Percentiles rank a stretch among this genome's conserved stretches.
Evolutionary conservation across 2,888 invertebrate genomes (phyloP).

Genomic region (Epirrhoe tristata): DNA sequence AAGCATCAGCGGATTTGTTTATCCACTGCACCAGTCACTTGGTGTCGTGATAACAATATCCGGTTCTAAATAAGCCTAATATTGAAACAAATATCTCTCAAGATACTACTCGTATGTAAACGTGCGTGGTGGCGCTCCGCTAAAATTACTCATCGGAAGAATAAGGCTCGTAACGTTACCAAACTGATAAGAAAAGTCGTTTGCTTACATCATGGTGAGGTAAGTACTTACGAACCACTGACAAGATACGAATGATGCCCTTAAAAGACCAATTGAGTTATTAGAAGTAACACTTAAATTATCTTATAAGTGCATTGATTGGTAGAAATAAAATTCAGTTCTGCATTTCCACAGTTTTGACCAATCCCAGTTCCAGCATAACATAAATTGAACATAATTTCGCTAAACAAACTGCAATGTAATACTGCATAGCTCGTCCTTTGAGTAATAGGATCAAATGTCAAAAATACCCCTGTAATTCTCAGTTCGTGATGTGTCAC

Average conservation of each 20-base stretch:
- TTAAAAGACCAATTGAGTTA: not conserved
- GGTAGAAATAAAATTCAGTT: not conserved
- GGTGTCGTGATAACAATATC: slow-evolving; percentile 7
- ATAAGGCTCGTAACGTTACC: slow-evolving; percentile 38
- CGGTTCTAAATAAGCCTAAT: slow-evolving; percentile 6
- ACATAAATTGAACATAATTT: slow-evolving; percentile 1
- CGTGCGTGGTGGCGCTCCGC: slow-evolving; percentile 19
- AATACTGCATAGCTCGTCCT: slow-evolving; percentile 12
- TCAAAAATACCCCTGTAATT: slow-evolving; percentile 3
- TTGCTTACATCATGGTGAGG: slow-evolving; percentile 10
- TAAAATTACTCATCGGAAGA: slow-evolving; percentile 47
- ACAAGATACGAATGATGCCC: not conserved
- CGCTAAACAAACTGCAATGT: slow-evolving; percentile 7
- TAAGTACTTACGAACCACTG: not conserved
- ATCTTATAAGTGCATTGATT: not conserved
- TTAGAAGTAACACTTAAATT: not conserved
- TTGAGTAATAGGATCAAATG: slow-evolving; percentile 14
- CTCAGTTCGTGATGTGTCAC: not conserved
- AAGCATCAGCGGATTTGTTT: not conserved
- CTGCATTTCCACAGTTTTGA: not conserved
- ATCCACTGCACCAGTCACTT: not conserved
- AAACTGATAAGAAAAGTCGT: slow-evolving; percentile 44
- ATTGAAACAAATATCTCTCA: slow-evolving; percentile 10
- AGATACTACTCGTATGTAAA: slow-evolving; percentile 8
- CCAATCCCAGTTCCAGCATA: not conserved